Percentiles rank a stretch among this genome's conserved stretches.
phyloP scores from a whole-genome alignment of 2,797 vertebrate species.

The Myoxocephalus aenaeus region DNA sequence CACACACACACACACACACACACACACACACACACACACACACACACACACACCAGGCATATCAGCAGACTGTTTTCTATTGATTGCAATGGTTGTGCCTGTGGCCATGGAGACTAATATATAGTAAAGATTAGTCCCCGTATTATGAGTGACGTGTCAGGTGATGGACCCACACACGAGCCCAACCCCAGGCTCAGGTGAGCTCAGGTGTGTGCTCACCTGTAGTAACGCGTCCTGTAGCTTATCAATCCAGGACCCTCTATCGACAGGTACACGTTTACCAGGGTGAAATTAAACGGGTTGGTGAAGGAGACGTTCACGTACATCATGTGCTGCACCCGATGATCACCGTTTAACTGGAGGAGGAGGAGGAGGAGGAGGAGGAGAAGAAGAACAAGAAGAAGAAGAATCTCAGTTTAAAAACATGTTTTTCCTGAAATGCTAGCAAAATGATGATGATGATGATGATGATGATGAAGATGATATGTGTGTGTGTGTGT shows the following conservation, averaged over 20 bases:
- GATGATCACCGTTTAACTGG: accelerated
- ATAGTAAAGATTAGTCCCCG: too few species aligned
- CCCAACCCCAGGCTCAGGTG: too few species aligned
- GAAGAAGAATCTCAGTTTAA: neutral
- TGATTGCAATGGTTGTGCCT: too few species aligned
- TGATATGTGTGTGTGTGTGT: too few species aligned
- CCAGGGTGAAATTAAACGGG: neutral
- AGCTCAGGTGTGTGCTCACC: neutral
- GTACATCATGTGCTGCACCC: neutral
- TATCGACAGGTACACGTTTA: neutral
- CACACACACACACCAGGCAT: too few species aligned
- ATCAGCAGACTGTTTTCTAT: too few species aligned
- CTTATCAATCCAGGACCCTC: neutral
- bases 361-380: neutral
- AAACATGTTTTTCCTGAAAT: neutral
- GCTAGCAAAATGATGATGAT: too few species aligned
- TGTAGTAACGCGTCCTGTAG: too few species aligned
- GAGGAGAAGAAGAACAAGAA: neutral
- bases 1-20: neutral
- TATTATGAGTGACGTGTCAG: too few species aligned
- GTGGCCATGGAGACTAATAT: too few species aligned
- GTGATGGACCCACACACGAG: neutral
- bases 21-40: too few species aligned
- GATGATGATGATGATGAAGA: too few species aligned
- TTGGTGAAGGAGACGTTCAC: neutral